Percentiles rank a stretch among this genome's conserved stretches.
phyloP scores from a whole-genome alignment of 2,797 vertebrate genomes.

The Mus minutoides region DNA sequence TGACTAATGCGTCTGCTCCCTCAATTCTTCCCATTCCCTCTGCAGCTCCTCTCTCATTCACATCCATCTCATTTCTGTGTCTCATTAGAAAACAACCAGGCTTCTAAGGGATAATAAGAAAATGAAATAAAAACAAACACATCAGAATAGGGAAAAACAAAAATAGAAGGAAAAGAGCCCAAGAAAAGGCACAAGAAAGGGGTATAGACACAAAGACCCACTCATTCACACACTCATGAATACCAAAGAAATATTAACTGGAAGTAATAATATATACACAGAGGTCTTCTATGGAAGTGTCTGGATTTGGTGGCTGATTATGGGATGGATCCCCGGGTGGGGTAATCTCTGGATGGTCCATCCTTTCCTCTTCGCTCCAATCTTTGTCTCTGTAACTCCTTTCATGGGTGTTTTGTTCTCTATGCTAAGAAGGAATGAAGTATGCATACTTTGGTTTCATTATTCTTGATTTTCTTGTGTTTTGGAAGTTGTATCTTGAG shows the following conservation, averaged over 20 bases:
- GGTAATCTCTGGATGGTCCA: too few species aligned
- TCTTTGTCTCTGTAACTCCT: too few species aligned
- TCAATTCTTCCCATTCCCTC: neutral
- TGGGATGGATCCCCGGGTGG: too few species aligned
- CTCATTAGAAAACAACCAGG: neutral
- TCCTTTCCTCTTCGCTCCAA: too few species aligned
- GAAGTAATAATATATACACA: too few species aligned
- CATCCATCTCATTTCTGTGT: neutral
- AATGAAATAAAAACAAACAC: neutral
- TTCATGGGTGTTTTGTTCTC: too few species aligned
- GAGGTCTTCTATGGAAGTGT: too few species aligned
- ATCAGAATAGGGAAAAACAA: neutral
- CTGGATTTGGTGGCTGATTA: too few species aligned
- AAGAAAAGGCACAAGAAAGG: neutral
- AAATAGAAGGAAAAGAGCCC: neutral
- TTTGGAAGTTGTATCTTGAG: too few species aligned
- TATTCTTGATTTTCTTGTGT: too few species aligned
- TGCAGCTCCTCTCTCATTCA: neutral
- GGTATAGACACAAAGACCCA: neutral
- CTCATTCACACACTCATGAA: neutral
- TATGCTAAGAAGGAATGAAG: too few species aligned
- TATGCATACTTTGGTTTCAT: too few species aligned
- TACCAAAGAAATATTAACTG: neutral
- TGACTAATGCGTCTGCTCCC: neutral
- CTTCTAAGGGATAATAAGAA: neutral